Evolutionary conservation across 1,140 invertebrate genomes (phyloP), one percentile per base, ranked within the genome.

Genomic region (Chrysomallon squamiferum): DNA sequence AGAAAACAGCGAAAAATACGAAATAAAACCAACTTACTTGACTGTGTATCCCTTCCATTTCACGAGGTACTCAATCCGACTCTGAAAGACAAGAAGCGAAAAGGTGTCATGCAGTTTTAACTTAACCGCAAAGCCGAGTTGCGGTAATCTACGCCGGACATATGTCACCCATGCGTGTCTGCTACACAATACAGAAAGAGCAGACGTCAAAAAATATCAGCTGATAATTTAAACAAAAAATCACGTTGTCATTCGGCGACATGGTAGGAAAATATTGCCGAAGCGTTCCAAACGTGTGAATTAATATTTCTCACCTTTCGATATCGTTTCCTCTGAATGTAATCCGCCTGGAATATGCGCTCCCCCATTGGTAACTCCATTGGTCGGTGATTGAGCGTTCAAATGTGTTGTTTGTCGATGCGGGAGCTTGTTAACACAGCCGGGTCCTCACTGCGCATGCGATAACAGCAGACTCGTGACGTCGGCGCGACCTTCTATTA

Each of bases 11-110:
- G 4, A 57, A 57, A 30, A 13, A 54, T 6, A 35, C 3, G n/a
- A 52, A 33, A 32, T n/a, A 59, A 11, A 11, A 45, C n/a, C 38
- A 27, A 71, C 73, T 72, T 73, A 78, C 76, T 69, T 78, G 45
- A 65, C 41, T 2, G 72, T 72, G 25, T 75, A 78, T 20, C 76
- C 76, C 62, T 76, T 78, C 76, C 76, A 78, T 69, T 78, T 76
- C 0, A 78, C 73, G 25, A 78, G 66, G 69, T 76, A 78, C 52
- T 78, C 71, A 35, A 71, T 66, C 62, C 69, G 69, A 25, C 76
- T 74, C 76, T 78, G 62, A 35, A 72, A 70, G 50, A 65, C 47
- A 60, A 32, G 38, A 41, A 45, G 47, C 22, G 25, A 27, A 54
- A 15, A 54, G 29, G 22, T 54, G 50, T 54, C 50, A 54, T 27